Conservation (phyloP, 2,797 vertebrate genomes). For the Gastrophryne carolinensis region DNA sequence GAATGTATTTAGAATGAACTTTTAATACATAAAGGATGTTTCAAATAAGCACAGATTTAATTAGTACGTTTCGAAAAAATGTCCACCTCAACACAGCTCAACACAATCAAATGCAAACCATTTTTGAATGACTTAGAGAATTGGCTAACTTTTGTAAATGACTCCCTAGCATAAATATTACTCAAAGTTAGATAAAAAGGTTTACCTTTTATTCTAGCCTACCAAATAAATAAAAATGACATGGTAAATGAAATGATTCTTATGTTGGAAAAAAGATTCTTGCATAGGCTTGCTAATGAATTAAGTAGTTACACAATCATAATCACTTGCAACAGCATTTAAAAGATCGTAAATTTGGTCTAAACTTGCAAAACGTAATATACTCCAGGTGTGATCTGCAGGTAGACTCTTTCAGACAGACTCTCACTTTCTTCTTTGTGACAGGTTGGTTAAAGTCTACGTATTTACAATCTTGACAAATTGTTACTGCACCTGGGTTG, state of each 20-base stretch:
- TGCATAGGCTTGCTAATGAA: slow-evolving; percentile 45
- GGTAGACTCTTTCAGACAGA: slow-evolving; percentile 37
- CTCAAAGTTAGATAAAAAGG: too few species aligned
- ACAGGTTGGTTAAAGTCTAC: slow-evolving; percentile 64
- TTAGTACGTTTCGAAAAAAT: too few species aligned
- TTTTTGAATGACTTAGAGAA: too few species aligned
- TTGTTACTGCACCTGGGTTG: slow-evolving; percentile 81
- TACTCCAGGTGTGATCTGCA: slow-evolving; percentile 62
- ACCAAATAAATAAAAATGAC: slow-evolving; percentile 6
- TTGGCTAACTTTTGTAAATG: too few species aligned
- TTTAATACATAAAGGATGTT: too few species aligned
- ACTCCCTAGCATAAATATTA: too few species aligned
- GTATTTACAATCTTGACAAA: slow-evolving; percentile 87
- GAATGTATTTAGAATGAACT: too few species aligned
- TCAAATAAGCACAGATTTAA: too few species aligned
- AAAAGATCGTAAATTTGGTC: slow-evolving; percentile 67
- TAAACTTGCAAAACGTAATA: slow-evolving; percentile 72
- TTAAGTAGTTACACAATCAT: slow-evolving; percentile 67
- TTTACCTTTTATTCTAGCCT: neutral
- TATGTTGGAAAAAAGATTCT: slow-evolving; percentile 18
- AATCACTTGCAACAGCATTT: slow-evolving; percentile 66
- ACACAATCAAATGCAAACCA: too few species aligned
- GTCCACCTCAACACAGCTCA: too few species aligned
- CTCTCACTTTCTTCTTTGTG: slow-evolving; percentile 73
- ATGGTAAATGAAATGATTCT: slow-evolving; percentile 19